Evolutionary conservation across 2,888 invertebrate species (phyloP).

Genomic region (Chironomus riparius): DNA sequence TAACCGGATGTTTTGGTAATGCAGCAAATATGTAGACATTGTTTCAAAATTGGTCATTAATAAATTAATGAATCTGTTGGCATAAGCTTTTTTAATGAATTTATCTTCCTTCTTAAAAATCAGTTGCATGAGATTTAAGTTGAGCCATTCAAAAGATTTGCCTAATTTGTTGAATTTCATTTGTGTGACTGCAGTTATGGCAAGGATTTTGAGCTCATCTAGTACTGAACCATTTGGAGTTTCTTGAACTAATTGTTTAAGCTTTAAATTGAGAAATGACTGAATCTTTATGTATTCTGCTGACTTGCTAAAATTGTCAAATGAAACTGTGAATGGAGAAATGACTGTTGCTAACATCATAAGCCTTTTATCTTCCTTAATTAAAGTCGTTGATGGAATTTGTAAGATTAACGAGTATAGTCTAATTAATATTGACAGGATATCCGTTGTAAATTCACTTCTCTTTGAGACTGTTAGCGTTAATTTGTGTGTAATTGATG

Average conservation of each 20-base stretch:
- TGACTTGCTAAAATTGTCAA: neutral
- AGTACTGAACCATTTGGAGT: too few species aligned
- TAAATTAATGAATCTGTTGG: neutral
- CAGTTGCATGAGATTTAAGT: neutral
- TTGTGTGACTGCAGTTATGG: too few species aligned
- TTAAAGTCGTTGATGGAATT: neutral
- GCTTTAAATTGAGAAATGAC: too few species aligned
- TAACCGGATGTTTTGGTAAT: neutral
- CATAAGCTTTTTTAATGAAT: neutral
- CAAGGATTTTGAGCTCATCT: too few species aligned
- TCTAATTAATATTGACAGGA: neutral
- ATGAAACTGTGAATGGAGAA: neutral
- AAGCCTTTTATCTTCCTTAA: neutral
- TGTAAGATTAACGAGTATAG: neutral
- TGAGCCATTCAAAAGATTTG: neutral
- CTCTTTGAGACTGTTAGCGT: neutral
- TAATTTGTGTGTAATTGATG: neutral
- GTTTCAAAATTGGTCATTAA: neutral
- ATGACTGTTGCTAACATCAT: neutral
- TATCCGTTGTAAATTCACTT: neutral
- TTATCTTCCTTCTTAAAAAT: neutral
- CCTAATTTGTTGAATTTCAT: too few species aligned
- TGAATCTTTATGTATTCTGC: neutral
- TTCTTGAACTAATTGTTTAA: too few species aligned
- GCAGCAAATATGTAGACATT: neutral